Percentiles rank a stretch among this genome's conserved stretches.
phyloP scores from a whole-genome alignment of 2,113 vertebrate genomes.

The Hyaena hyaena region DNA sequence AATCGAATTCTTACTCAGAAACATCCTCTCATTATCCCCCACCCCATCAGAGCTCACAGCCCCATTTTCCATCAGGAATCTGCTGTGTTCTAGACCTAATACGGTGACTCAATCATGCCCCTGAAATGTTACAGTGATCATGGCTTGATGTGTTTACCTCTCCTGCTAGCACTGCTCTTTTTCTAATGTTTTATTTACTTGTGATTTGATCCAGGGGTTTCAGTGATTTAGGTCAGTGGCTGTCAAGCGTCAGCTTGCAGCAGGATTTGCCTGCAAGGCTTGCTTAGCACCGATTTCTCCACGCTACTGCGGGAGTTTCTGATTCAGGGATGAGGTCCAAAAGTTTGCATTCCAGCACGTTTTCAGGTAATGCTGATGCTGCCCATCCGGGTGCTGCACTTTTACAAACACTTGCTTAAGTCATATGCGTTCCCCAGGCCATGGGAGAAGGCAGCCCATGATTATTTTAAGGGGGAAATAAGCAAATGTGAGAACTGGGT shows the following conservation, averaged over 20 bases:
- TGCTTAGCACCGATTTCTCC: neutral
- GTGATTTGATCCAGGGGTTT: neutral
- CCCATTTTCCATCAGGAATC: neutral
- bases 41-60: neutral
- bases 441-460: accelerated
- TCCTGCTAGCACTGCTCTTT: neutral
- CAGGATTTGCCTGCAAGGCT: neutral
- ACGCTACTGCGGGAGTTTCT: neutral
- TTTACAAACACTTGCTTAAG: neutral
- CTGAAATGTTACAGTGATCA: accelerated
- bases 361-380: neutral
- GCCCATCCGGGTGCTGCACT: accelerated
- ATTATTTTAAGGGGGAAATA: neutral
- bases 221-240: neutral
- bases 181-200: neutral
- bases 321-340: neutral
- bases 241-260: neutral
- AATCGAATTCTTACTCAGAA: neutral
- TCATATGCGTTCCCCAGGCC: neutral
- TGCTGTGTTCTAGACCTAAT: too few relatives aligned
- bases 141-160: neutral
- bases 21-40: neutral
- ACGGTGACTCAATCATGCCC: neutral
- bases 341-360: neutral
- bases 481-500: neutral